Evolutionary conservation across 2,113 vertebrate genomes (phyloP), one percentile per base, ranked within the genome.

Genomic region (Australoheros scitulus): DNA sequence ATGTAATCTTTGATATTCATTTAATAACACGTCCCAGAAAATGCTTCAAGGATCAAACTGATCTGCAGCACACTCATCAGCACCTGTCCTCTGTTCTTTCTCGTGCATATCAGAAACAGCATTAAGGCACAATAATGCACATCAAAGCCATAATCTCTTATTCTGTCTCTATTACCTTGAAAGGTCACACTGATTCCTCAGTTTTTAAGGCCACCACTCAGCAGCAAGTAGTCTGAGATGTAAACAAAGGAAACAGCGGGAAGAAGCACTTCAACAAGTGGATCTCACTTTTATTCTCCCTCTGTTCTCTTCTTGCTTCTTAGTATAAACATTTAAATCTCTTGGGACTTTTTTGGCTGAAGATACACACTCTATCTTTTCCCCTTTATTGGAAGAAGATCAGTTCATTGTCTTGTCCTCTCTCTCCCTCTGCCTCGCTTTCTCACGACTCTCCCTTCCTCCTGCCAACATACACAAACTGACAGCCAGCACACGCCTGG

Each of bases 161-260:
- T 26, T 76, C 34, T 36, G 11, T 77, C 77, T 88, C 61, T 52
- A 22, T 87, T 77, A 74, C 85, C 83, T 38, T 83, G 22, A 87
- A 88, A 88, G 86, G 80, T 92, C 82, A 87, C n/a, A 72, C 55
- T 70, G 70, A 79, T 41, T 59, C 64, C 36, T 55, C 2, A 2
- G 34, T 86, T 83, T 64, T 87, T 80, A 61, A 77, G 52, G 20
- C 76, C 50, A 10, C 47, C 2, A 58, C 24, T 78, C 26, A 55
- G 11, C 56, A 60, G 84, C 47, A 14, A 6, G 34, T 70, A 64
- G 86, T 75, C 61, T 3, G 20, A 59, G 32, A 82, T 38, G 26
- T 88, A 90, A 93, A 90, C 85, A 89, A 84, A 83, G 77, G 75
- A 88, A 89, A 59, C 47, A 50, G 43, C 56, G 34, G 59, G 52